These are phyloP conservation scores for Trematocara macrostoma DNA, from an alignment of 2,113 vertebrate species.

Conservation along the genomic window DNA sequence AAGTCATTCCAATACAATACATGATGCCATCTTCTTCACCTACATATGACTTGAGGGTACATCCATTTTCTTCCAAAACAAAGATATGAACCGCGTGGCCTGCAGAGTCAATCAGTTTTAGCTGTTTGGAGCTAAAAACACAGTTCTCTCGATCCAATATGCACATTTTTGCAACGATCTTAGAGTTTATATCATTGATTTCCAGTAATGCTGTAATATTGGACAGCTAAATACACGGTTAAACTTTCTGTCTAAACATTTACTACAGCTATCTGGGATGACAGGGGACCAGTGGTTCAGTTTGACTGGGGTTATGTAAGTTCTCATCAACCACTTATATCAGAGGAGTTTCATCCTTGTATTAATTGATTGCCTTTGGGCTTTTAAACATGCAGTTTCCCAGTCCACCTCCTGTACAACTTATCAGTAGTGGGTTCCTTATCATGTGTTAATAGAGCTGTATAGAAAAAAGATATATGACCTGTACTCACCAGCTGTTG, in stretches of 20 bases:
- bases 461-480: neutral
- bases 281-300: neutral
- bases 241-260: neutral
- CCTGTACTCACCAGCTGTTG: too few species aligned
- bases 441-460: neutral
- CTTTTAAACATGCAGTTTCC: neutral
- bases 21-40: neutral
- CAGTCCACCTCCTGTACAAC: neutral
- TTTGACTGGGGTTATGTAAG: neutral
- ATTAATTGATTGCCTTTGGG: neutral
- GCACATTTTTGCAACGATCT: neutral
- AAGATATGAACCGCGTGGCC: neutral
- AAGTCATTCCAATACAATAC: neutral
- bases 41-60: neutral
- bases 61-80: neutral
- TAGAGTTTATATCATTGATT: neutral
- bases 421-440: neutral
- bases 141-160: neutral
- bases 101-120: neutral
- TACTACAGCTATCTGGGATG: too few species aligned
- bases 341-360: neutral
- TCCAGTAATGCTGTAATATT: neutral
- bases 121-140: neutral
- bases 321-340: neutral
- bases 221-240: neutral